Evolutionary conservation across 1,140 invertebrate species (phyloP), one percentile per base, ranked within the genome.

Genomic region (Delia radicum): DNA sequence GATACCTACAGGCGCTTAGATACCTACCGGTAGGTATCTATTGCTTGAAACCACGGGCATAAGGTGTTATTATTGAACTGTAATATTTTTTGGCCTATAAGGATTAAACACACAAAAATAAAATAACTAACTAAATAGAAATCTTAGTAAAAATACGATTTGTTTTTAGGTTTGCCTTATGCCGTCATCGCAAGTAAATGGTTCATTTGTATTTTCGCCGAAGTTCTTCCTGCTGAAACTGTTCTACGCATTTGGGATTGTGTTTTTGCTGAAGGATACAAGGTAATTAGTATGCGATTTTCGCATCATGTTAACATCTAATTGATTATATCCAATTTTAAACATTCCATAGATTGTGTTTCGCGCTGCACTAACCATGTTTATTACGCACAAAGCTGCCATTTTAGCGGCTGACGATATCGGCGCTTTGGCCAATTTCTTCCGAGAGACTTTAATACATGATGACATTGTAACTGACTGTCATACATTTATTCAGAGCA

Each of bases 221-320:
- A 98, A 88, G 95, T 97, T 75, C 88, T 97, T 71, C 96, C 95
- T 13, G 93, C 94, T 75, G 96, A 98, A 90, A 97, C 96, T 29
- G 94, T 96, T 37, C 87, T 97, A 2, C 89, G 96, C 80, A 93
- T 98, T 84, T 97, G 96, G 96, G 97, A 99, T 86, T 97, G 95
- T 81, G 87, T 98, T 55, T 97, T 98, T 87, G 93, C 95, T 79
- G 96, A 98, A 88, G 96, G 97, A 24, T 94, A 93, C 46, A 98
- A 96, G 86, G 90, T 94, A 76, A 85, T 29, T 8, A 6, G 12
- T 55, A 27, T 72, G 1, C 18, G 6, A 4, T 67, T 29, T 31
- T 33, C 3, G 48, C n/a, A 61, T 18, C 15, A 7, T 18, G n/a
- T 15, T n/a, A 61, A 13, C 7, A 26, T 61, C 18, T 13, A 61